These are phyloP conservation scores for Orcinus orca DNA, from an alignment of 2,113 vertebrate species.

Conservation along the genomic window DNA sequence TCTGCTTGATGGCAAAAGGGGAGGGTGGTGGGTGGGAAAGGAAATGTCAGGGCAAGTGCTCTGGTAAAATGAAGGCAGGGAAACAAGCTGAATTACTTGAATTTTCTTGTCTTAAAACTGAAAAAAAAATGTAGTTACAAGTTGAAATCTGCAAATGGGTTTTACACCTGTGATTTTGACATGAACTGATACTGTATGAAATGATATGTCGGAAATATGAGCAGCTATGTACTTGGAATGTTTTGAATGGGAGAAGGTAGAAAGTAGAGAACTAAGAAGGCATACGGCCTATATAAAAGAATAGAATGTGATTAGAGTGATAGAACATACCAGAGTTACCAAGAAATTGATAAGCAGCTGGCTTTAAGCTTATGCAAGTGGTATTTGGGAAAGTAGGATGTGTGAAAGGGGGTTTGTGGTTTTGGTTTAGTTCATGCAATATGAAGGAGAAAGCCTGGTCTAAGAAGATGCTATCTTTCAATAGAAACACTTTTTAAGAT, in stretches of 20 bases:
- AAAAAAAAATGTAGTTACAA: conserved; percentile 74
- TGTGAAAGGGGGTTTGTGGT: conserved; percentile 67
- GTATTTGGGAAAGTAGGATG: conserved; percentile 60
- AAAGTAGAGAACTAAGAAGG: conserved; percentile 69
- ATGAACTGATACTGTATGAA: conserved; percentile 69
- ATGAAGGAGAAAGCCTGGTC: conserved; percentile 68
- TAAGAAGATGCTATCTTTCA: conserved; percentile 69
- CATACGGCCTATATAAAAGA: conserved; percentile 66
- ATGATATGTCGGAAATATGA: conserved; percentile 75
- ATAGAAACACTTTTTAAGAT: conserved; percentile 75
- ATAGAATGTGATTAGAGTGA: conserved; percentile 64
- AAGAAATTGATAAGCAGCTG: conserved; percentile 73
- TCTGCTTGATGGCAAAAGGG: conserved; percentile 75
- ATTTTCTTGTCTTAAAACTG: conserved; percentile 82
- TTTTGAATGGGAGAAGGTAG: conserved; percentile 75
- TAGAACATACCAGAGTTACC: conserved; percentile 70
- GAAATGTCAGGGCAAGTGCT: conserved; percentile 80
- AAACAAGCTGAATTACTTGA: conserved; percentile 86
- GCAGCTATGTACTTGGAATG: conserved; percentile 75
- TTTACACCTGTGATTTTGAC: conserved; percentile 79
- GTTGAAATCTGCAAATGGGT: conserved; percentile 73
- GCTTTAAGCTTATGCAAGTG: conserved; percentile 78
- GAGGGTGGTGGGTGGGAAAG: conserved; percentile 77
- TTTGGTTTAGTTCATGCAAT: conserved; percentile 68
- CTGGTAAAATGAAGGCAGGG: conserved; percentile 84